phyloP scores from a whole-genome alignment of 2,797 vertebrate species.

The Darevskia nairensis region DNA sequence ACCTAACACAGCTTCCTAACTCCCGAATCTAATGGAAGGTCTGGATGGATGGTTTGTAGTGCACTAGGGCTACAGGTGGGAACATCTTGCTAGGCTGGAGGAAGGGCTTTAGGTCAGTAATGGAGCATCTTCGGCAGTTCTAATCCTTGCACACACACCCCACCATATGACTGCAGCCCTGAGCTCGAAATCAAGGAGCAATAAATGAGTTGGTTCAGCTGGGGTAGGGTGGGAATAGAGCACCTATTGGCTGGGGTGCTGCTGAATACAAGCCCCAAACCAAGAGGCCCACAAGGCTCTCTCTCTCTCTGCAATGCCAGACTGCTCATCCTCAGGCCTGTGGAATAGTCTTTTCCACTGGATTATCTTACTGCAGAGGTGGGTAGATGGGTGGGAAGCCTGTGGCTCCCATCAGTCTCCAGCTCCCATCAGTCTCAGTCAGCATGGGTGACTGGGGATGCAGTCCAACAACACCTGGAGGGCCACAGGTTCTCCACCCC shows the following conservation, averaged over 20 bases:
- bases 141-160: background rate
- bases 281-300: background rate
- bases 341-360: background rate
- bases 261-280: too few species aligned
- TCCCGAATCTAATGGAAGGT: background rate
- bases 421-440: too few species aligned
- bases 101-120: background rate
- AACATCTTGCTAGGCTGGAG: background rate
- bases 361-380: background rate
- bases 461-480: too few species aligned
- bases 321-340: background rate
- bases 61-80: background rate
- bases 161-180: background rate
- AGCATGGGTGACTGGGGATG: too few species aligned
- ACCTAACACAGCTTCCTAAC: background rate
- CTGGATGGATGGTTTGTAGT: background rate
- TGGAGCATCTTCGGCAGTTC: background rate
- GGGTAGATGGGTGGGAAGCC: background rate
- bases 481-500: too few species aligned
- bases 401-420: too few species aligned
- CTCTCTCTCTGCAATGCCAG: background rate
- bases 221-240: background rate
- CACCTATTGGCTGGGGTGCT: background rate
- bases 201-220: background rate
- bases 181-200: background rate